Evolutionary conservation across 2,888 invertebrate genomes (phyloP).

Genomic region (Andrena fulva): DNA sequence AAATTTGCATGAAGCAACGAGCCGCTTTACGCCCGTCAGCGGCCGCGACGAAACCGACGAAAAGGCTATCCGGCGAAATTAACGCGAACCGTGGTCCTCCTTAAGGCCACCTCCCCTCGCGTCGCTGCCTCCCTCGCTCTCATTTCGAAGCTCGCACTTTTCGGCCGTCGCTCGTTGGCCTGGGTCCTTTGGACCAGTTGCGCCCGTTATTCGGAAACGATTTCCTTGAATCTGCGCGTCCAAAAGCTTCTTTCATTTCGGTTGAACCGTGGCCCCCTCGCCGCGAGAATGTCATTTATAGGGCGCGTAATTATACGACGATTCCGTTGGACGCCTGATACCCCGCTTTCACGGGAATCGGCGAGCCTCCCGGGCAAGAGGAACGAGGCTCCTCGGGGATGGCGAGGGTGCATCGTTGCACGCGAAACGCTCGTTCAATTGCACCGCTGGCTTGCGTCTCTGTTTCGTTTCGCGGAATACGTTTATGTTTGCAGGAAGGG

Average conservation of each 20-base stretch:
- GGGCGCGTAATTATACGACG: background rate
- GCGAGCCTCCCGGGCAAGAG: background rate
- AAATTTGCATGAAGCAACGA: slow-evolving; percentile 62
- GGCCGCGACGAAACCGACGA: slow-evolving; percentile 12
- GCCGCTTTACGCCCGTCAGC: slow-evolving; percentile 23
- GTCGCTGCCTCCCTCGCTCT: background rate
- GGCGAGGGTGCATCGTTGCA: slow-evolving; percentile 13
- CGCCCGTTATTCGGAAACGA: background rate
- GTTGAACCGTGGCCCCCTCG: background rate
- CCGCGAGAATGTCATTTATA: background rate
- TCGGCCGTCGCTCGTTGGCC: background rate
- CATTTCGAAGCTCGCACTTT: background rate
- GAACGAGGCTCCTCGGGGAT: slow-evolving; percentile 8
- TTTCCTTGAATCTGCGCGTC: background rate
- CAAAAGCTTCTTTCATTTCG: too few species aligned
- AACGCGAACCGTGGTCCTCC: slow-evolving; percentile 34
- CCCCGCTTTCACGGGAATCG: slow-evolving; percentile 14
- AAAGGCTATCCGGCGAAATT: slow-evolving; percentile 52
- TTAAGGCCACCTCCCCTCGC: background rate
- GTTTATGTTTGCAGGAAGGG: background rate
- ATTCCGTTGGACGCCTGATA: background rate
- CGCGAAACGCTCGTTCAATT: slow-evolving; percentile 34
- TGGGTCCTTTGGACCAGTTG: background rate
- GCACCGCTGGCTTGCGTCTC: slow-evolving; percentile 3
- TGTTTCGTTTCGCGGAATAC: slow-evolving; percentile 21